These are phyloP conservation scores for Otis tarda DNA, from an alignment of 2,113 vertebrate genomes.

Conservation along the genomic window DNA sequence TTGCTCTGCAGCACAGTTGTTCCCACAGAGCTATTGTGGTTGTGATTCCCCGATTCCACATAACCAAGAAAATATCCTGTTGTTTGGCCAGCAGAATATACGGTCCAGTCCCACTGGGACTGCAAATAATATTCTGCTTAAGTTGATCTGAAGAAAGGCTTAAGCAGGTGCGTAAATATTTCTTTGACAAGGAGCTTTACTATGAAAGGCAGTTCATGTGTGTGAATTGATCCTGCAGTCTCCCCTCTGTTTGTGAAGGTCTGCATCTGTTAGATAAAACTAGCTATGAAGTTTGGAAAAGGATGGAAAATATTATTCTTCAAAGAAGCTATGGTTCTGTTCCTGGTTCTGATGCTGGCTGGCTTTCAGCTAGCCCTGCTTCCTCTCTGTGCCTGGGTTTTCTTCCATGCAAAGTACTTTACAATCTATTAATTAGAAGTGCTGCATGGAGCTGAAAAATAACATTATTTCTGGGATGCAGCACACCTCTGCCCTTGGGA, in stretches of 20 bases:
- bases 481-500: constrained; percentile 17
- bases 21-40: neutral
- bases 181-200: neutral
- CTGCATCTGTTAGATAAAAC: neutral
- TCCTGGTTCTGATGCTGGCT: neutral
- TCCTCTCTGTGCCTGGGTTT: neutral
- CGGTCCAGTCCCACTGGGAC: neutral
- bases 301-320: neutral
- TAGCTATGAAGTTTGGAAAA: neutral
- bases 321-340: neutral
- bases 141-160: neutral
- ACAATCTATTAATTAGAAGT: constrained; percentile 1
- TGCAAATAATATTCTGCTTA: neutral
- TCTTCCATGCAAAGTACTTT: neutral
- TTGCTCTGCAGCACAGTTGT: neutral
- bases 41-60: neutral
- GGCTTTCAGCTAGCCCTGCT: neutral
- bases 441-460: constrained; percentile 18
- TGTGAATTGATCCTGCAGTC: neutral
- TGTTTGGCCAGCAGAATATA: neutral
- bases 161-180: neutral
- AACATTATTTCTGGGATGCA: constrained; percentile 18
- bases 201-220: neutral
- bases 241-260: neutral
- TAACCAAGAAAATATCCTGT: neutral